These are phyloP conservation scores for Chaetophractus vellerosus DNA, from an alignment of 2,797 vertebrate species.

Conservation along the genomic window DNA sequence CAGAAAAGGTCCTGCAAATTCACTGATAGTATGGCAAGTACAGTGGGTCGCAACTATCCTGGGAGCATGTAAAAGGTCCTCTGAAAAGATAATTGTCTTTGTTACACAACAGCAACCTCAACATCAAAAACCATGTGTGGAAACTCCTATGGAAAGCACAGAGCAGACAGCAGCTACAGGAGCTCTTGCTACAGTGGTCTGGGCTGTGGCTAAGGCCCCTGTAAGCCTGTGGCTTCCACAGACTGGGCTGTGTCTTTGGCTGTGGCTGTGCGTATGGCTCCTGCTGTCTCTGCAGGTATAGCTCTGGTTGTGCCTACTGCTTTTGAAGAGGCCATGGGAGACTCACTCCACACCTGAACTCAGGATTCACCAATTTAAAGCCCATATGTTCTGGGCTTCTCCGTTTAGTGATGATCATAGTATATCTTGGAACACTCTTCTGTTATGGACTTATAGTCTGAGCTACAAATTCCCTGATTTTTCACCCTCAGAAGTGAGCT, in stretches of 20 bases:
- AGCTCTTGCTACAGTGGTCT: too few species aligned
- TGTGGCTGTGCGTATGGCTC: background rate
- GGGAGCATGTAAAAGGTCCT: constrained; percentile 62
- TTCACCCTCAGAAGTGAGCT: background rate
- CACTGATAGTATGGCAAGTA: background rate
- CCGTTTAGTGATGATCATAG: background rate
- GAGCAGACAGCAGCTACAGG: background rate
- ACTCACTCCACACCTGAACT: background rate
- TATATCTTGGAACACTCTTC: background rate
- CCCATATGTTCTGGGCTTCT: background rate
- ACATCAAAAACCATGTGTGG: background rate
- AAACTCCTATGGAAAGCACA: background rate
- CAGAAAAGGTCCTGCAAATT: background rate
- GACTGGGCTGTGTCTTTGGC: background rate
- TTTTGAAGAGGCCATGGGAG: background rate
- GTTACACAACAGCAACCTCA: background rate
- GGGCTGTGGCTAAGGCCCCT: background rate
- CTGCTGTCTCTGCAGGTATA: too few species aligned
- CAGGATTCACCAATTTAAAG: background rate
- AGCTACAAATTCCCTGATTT: background rate
- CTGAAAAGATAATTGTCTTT: background rate
- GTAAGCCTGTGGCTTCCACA: background rate
- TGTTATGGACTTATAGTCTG: background rate
- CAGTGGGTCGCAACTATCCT: background rate
- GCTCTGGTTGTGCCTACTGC: background rate